Evolutionary conservation across 2,113 vertebrate species (phyloP).

Genomic region (Carlito syrichta): DNA sequence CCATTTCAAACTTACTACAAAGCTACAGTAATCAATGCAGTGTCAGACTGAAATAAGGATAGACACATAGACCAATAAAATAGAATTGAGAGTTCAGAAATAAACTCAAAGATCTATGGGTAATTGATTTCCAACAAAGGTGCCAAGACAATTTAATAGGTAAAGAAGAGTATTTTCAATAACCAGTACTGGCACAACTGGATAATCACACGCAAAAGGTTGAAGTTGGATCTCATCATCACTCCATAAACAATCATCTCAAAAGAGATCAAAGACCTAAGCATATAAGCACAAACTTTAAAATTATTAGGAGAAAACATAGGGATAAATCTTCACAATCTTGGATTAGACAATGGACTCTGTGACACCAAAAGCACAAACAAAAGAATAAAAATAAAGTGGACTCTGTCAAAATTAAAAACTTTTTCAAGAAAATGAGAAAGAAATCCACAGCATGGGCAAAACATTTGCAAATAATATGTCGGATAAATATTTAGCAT

Average conservation of each 20-base stretch:
- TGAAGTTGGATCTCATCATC: neutral
- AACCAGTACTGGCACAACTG: neutral
- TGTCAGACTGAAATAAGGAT: neutral
- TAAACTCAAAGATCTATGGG: neutral
- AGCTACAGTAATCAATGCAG: neutral
- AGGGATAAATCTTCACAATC: neutral
- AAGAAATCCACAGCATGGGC: neutral
- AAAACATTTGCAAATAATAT: neutral
- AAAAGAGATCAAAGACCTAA: neutral
- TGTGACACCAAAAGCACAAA: neutral
- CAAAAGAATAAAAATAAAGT: neutral
- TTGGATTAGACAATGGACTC: neutral
- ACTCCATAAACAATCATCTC: neutral
- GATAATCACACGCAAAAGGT: neutral
- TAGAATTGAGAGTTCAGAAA: neutral
- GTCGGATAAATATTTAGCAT: neutral
- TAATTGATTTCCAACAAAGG: neutral
- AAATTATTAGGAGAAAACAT: neutral
- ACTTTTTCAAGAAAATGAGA: neutral
- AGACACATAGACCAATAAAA: neutral
- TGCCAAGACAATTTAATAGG: neutral
- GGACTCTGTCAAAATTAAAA: neutral
- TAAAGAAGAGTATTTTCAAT: neutral
- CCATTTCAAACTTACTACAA: neutral
- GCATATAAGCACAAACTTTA: neutral